A percentile compares a stretch with the other conserved stretches of the same genome.
Conservation (phyloP, 2,113 vertebrate species). For the Aythya baeri region DNA sequence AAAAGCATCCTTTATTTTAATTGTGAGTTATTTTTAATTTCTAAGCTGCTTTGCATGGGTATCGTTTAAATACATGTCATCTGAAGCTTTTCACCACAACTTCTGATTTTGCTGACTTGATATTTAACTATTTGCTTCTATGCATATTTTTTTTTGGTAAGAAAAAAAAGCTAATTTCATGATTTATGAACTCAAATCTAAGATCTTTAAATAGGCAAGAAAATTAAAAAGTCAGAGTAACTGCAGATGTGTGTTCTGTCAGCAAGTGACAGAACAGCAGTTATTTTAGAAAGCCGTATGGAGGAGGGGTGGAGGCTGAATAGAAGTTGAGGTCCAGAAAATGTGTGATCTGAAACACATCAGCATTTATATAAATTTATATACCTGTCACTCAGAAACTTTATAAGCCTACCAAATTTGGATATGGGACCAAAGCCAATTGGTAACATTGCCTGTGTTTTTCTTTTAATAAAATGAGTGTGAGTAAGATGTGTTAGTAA, state of each 20-base stretch:
- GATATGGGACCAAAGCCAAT: background rate
- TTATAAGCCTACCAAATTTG: background rate
- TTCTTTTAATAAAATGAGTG: slow-evolving; percentile 38
- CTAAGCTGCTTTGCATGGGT: background rate
- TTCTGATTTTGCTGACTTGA: slow-evolving; percentile 18
- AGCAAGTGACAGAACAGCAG: slow-evolving; percentile 6
- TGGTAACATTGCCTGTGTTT: background rate
- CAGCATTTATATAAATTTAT: slow-evolving; percentile 28
- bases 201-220: slow-evolving; percentile 40
- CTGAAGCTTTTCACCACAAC: background rate
- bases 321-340: slow-evolving; percentile 13
- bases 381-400: slow-evolving; percentile 35
- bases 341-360: slow-evolving; percentile 20
- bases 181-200: slow-evolving; percentile 5
- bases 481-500: background rate
- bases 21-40: slow-evolving; percentile 34
- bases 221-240: slow-evolving; percentile 42
- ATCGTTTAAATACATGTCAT: background rate
- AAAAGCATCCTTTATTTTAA: background rate
- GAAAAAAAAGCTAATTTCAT: background rate
- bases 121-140: slow-evolving; percentile 25
- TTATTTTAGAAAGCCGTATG: slow-evolving; percentile 47
- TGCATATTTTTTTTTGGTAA: background rate
- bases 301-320: slow-evolving; percentile 28
- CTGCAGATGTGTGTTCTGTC: slow-evolving; percentile 35